Conservation (phyloP, 2,797 vertebrate species). For the Lepilemur septentrionalis region DNA sequence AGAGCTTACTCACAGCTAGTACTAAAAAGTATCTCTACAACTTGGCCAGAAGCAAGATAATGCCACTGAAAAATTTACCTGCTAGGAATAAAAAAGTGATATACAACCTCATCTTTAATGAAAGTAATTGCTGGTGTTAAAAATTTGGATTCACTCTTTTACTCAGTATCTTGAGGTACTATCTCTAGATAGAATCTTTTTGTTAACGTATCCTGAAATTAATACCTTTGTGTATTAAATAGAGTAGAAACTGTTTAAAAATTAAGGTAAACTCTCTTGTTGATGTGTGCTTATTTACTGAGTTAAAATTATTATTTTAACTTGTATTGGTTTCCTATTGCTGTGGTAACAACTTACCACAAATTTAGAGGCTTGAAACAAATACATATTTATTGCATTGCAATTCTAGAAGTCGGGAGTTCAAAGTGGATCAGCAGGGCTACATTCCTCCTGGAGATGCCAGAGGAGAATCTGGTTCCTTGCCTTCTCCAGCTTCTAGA, state of each 20-base stretch:
- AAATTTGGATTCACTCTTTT: background rate
- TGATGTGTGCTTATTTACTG: background rate
- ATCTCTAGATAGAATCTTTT: background rate
- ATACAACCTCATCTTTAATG: background rate
- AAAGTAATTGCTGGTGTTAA: background rate
- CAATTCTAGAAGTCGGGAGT: background rate
- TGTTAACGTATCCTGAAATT: background rate
- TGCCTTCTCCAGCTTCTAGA: background rate
- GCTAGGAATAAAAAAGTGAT: background rate
- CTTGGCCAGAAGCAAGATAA: slow-evolving; percentile 9
- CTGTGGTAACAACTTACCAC: background rate
- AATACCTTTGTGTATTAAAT: background rate
- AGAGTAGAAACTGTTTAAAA: background rate
- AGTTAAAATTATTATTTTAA: background rate
- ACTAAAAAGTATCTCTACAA: background rate
- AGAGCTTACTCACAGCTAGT: background rate
- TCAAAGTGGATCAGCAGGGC: background rate
- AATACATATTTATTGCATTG: background rate
- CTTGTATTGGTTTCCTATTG: background rate
- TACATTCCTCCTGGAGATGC: background rate
- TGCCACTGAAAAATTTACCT: background rate
- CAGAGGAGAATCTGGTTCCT: background rate
- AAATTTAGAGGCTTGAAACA: background rate
- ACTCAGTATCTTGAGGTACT: background rate
- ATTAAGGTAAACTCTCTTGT: background rate